These are phyloP conservation scores for Synergus laeviventris DNA, from an alignment of 2,888 invertebrate genomes.

Conservation along the genomic window DNA sequence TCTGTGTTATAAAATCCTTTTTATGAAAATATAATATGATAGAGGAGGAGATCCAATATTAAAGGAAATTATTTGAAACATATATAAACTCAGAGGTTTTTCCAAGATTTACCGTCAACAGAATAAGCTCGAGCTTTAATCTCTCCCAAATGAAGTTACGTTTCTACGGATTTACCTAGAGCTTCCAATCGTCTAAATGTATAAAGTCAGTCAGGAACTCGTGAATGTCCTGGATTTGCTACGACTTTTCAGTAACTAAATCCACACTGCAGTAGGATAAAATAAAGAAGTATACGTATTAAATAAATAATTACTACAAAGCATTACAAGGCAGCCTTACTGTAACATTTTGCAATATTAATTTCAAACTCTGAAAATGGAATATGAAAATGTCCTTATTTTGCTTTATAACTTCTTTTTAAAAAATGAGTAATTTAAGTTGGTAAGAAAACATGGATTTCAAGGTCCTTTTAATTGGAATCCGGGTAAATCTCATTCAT, in stretches of 20 bases:
- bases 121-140: slow-evolving; percentile 16
- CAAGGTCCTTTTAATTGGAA: background rate
- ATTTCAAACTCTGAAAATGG: no score
- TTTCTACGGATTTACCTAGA: background rate
- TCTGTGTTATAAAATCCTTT: background rate
- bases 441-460: slow-evolving; percentile 10
- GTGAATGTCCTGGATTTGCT: background rate
- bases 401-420: background rate
- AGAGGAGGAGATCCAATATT: background rate
- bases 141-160: slow-evolving; percentile 24
- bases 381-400: background rate
- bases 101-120: background rate
- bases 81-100: slow-evolving; percentile 8
- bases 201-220: slow-evolving; percentile 10
- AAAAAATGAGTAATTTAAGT: background rate
- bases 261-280: background rate
- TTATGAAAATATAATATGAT: background rate
- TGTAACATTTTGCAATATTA: background rate
- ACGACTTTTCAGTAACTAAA: background rate
- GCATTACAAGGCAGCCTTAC: background rate
- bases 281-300: background rate
- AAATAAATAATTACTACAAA: background rate
- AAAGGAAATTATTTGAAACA: background rate
- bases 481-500: slow-evolving; percentile 14
- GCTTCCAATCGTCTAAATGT: slow-evolving; percentile 6